Evolutionary conservation across 2,797 vertebrate genomes (phyloP).

Genomic region (Synanceia verrucosa): DNA sequence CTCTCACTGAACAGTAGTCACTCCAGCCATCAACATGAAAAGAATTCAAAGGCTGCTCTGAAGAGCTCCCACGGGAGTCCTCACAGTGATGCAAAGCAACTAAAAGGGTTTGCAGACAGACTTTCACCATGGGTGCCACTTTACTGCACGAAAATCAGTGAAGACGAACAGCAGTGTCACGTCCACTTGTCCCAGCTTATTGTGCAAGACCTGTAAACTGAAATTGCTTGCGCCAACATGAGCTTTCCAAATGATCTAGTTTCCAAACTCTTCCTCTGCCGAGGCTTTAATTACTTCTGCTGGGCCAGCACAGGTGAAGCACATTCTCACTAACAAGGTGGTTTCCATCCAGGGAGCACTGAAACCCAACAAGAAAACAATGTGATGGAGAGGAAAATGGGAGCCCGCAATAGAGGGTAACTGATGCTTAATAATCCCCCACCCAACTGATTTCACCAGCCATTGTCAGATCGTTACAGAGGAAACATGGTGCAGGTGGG

Average conservation of each 20-base stretch:
- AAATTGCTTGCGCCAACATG: constrained; percentile 52
- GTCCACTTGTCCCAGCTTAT: constrained; percentile 29
- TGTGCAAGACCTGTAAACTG: constrained; percentile 42
- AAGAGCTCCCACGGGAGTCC: constrained; percentile 58
- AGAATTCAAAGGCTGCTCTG: constrained; percentile 55
- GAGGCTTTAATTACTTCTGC: constrained; percentile 71
- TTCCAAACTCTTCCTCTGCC: constrained; percentile 49
- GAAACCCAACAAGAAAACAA: constrained; percentile 66
- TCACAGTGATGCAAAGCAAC: constrained; percentile 48
- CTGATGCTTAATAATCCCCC: constrained; percentile 46
- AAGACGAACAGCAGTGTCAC: constrained; percentile 32
- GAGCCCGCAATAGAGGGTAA: constrained; percentile 44
- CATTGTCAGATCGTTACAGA: constrained; percentile 51
- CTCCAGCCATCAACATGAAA: constrained; percentile 60
- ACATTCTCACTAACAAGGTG: constrained; percentile 73
- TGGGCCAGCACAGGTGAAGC: constrained; percentile 71
- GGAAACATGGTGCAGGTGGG: constrained; percentile 43
- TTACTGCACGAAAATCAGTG: constrained; percentile 44
- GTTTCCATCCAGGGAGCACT: constrained; percentile 62
- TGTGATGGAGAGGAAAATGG: constrained; percentile 44
- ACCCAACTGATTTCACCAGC: constrained; percentile 55
- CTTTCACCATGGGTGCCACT: constrained; percentile 48
- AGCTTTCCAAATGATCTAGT: constrained; percentile 64
- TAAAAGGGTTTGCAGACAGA: constrained; percentile 45
- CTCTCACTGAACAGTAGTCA: constrained; percentile 48